phyloP scores from a whole-genome alignment of 2,113 vertebrate genomes.

The Colaptes auratus region DNA sequence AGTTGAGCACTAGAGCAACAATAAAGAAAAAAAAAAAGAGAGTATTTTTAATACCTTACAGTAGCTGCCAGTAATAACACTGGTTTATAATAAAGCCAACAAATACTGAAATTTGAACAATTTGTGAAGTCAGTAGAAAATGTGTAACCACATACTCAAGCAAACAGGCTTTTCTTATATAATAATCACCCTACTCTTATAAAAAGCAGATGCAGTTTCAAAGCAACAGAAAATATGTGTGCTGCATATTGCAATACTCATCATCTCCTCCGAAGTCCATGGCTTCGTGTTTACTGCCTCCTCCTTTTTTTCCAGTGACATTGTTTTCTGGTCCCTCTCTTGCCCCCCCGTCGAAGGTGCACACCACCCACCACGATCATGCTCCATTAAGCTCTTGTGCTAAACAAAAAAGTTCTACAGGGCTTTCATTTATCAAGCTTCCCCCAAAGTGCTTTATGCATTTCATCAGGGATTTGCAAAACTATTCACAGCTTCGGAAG shows the following conservation, averaged over 20 bases:
- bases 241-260: not conserved
- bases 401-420: constrained; percentile 46
- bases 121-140: constrained; percentile 73
- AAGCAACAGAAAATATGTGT: constrained; percentile 32
- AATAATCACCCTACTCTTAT: constrained; percentile 39
- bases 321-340: not conserved
- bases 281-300: not conserved
- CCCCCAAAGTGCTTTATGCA: constrained; percentile 31
- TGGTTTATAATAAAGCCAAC: constrained; percentile 54
- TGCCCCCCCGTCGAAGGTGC: not conserved
- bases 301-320: not conserved
- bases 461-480: constrained; percentile 60
- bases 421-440: constrained; percentile 63
- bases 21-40: not conserved
- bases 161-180: constrained; percentile 56
- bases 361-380: constrained; percentile 42
- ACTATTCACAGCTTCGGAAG: constrained; percentile 31
- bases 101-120: constrained; percentile 66
- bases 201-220: constrained; percentile 64
- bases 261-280: not conserved
- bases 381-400: constrained; percentile 59
- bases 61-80: constrained; percentile 52
- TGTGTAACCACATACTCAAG: constrained; percentile 51
- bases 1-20: not conserved
- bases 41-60: constrained; percentile 10